These are phyloP conservation scores for Eleginops maclovinus DNA, from an alignment of 2,113 vertebrate species.

Conservation along the genomic window DNA sequence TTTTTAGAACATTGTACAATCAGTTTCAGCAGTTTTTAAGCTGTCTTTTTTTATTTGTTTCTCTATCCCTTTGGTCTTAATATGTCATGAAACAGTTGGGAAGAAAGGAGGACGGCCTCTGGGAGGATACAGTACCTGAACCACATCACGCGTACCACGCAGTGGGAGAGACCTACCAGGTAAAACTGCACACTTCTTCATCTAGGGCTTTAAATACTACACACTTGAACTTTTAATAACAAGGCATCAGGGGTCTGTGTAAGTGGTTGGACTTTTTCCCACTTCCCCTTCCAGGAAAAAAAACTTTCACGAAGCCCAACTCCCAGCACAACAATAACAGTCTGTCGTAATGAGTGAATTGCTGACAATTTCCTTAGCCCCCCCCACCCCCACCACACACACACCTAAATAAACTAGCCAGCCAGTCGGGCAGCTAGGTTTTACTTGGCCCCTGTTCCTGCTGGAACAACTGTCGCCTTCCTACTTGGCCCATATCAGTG, in stretches of 20 bases:
- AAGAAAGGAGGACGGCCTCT: conserved; percentile 94
- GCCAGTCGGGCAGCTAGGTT: conserved; percentile 62
- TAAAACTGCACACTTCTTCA: conserved; percentile 61
- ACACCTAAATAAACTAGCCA: conserved; percentile 53
- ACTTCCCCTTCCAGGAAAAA: conserved; percentile 36
- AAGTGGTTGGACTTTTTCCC: conserved; percentile 16
- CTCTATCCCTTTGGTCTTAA: background rate
- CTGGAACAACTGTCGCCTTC: conserved; percentile 78
- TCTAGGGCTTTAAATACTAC: background rate
- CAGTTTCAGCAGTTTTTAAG: no score
- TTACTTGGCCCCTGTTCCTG: conserved; percentile 65
- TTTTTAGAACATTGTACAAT: no score
- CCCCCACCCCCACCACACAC: conserved; percentile 17
- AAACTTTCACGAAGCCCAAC: conserved; percentile 23
- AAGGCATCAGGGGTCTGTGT: conserved; percentile 3
- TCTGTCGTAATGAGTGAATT: conserved; percentile 59
- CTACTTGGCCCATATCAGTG: conserved; percentile 71
- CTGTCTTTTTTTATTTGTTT: background rate
- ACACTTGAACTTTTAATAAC: conserved; percentile 9
- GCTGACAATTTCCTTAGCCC: conserved; percentile 58
- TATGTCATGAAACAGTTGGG: conserved; percentile 86
- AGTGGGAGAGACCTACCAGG: conserved; percentile 96
- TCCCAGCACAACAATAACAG: conserved; percentile 63
- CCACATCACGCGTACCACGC: conserved; percentile 95
- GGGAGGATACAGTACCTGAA: conserved; percentile 97